Percentiles rank a stretch among this genome's conserved stretches.
Evolutionary conservation across 2,113 vertebrate species (phyloP).

Genomic region (Chaenogobius annularis): DNA sequence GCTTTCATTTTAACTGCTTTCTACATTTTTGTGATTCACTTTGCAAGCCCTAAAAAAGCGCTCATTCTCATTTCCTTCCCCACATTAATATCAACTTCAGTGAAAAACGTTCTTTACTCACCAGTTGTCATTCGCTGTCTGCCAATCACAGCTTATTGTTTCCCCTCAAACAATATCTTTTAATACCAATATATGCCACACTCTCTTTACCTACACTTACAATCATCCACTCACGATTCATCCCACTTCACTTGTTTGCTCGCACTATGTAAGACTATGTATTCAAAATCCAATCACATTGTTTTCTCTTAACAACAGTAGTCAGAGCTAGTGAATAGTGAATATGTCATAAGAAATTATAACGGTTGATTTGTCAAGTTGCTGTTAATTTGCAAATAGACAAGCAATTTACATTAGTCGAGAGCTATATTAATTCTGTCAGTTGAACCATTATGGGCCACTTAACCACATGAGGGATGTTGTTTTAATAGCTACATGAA

Average conservation of each 20-base stretch:
- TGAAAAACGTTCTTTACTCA: not conserved
- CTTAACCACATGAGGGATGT: conserved; percentile 4
- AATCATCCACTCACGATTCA: no score
- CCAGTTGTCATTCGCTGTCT: not conserved
- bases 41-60: no score
- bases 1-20: no score
- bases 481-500: not conserved
- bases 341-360: not conserved
- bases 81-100: not conserved
- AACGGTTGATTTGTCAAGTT: not conserved
- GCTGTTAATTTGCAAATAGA: not conserved
- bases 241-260: no score
- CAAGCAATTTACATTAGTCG: not conserved
- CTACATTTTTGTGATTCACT: no score
- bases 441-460: not conserved
- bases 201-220: no score
- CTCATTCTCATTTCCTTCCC: no score
- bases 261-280: not conserved
- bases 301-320: not conserved
- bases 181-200: not conserved
- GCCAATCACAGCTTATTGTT: not conserved
- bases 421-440: not conserved
- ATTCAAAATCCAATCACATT: not conserved
- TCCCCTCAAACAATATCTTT: no score
- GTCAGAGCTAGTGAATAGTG: not conserved